phyloP scores from a whole-genome alignment of 2,113 vertebrate species.

The Hypomesus transpacificus region DNA sequence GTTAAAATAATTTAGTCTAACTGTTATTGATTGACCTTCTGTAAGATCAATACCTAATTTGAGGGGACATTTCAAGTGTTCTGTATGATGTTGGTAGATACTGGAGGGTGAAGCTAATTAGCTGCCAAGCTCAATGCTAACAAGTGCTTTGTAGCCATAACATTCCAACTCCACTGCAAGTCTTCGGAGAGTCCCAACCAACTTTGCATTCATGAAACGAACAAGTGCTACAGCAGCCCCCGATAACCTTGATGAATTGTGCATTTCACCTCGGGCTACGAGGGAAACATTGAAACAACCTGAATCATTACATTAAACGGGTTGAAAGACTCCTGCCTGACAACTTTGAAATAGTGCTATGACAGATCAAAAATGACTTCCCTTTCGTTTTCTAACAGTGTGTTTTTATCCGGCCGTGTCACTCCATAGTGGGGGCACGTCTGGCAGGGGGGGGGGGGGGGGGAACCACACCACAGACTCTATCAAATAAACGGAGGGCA shows the following conservation, averaged over 20 bases:
- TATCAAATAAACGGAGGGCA: conserved; percentile 32
- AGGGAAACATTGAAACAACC: conserved; percentile 60
- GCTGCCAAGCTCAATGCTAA: conserved; percentile 55
- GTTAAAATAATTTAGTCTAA: background rate
- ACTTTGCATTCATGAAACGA: conserved; percentile 69
- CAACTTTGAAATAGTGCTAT: conserved; percentile 58
- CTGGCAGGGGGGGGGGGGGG: background rate
- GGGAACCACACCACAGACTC: conserved; percentile 25
- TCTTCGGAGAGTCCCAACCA: conserved; percentile 63
- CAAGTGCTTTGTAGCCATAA: conserved; percentile 68
- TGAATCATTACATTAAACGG: conserved; percentile 55
- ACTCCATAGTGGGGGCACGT: conserved; percentile 27
- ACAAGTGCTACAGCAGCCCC: conserved; percentile 56
- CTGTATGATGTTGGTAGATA: conserved; percentile 42
- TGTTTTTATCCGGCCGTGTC: conserved; percentile 45
- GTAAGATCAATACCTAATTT: conserved; percentile 11
- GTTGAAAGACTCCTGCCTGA: conserved; percentile 51
- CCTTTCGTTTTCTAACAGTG: conserved; percentile 34
- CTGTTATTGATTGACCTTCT: background rate
- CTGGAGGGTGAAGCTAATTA: conserved; percentile 57
- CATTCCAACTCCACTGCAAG: conserved; percentile 63
- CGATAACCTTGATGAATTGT: conserved; percentile 75
- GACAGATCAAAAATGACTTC: conserved; percentile 53
- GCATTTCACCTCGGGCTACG: conserved; percentile 71
- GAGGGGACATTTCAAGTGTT: conserved; percentile 36